Percentiles rank a stretch among this genome's conserved stretches.
phyloP scores from a whole-genome alignment of 2,113 vertebrate species.

The Anolis sagrei region DNA sequence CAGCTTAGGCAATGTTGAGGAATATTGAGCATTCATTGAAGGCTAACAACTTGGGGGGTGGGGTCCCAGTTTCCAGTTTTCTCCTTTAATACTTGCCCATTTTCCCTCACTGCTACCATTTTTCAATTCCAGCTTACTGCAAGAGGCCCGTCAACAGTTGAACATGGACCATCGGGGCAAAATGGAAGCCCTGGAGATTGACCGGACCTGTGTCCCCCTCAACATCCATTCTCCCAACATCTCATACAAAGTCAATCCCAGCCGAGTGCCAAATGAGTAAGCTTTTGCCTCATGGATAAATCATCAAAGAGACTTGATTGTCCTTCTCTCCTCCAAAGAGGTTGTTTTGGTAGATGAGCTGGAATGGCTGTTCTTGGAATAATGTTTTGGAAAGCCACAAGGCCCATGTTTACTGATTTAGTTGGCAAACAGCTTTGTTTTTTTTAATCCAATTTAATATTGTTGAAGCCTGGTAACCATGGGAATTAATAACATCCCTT shows the following conservation, averaged over 20 bases:
- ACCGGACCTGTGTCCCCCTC: conserved; percentile 86
- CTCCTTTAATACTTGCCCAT: not conserved
- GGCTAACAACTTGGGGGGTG: not conserved
- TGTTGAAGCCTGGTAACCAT: too few species aligned
- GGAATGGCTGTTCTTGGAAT: not conserved
- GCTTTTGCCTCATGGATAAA: conserved; percentile 3
- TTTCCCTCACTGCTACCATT: not conserved
- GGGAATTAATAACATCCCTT: too few species aligned
- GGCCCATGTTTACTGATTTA: too few species aligned
- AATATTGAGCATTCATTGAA: not conserved
- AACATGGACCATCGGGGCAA: conserved; percentile 85
- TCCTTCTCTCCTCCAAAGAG: not conserved
- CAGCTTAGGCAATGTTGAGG: not conserved
- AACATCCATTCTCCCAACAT: conserved; percentile 83
- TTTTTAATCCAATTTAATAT: too few species aligned
- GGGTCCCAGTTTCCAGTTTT: too few species aligned
- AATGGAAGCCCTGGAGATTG: conserved; percentile 87
- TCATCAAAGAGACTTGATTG: accelerated
- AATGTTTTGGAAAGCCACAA: not conserved
- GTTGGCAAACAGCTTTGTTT: too few species aligned
- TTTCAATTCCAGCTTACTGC: conserved; percentile 79
- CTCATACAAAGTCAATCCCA: conserved; percentile 90
- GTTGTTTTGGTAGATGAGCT: too few species aligned
- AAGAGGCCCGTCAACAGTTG: conserved; percentile 87
- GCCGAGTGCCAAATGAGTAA: conserved; percentile 84